Evolutionary conservation across 2,113 vertebrate genomes (phyloP).

Genomic region (Beaufortia kweichowensis): DNA sequence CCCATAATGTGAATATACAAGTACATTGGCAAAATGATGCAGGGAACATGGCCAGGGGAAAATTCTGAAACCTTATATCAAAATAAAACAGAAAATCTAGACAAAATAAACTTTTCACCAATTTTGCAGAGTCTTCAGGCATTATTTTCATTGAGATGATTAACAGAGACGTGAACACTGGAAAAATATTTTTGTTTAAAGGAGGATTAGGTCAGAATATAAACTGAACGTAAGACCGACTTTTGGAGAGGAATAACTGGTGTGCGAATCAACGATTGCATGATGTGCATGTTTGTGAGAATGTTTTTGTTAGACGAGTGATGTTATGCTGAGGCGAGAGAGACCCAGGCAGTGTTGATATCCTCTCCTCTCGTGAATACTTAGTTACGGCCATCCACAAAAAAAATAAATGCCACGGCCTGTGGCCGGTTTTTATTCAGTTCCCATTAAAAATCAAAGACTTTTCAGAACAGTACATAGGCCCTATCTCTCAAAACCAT

Average conservation of each 20-base stretch:
- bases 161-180: slow-evolving; percentile 41
- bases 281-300: slow-evolving; percentile 13
- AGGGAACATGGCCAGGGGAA: neutral
- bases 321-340: slow-evolving; percentile 39
- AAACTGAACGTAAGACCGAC: slow-evolving; percentile 28
- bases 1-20: slow-evolving; percentile 38
- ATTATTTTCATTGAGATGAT: slow-evolving; percentile 39
- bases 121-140: neutral
- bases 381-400: slow-evolving; percentile 27
- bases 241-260: slow-evolving; percentile 6
- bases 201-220: slow-evolving; percentile 36
- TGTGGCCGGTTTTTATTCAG: slow-evolving; percentile 34
- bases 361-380: slow-evolving; percentile 13
- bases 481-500: slow-evolving; percentile 18
- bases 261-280: slow-evolving; percentile 7
- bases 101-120: slow-evolving; percentile 32
- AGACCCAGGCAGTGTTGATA: slow-evolving; percentile 42
- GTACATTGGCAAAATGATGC: neutral
- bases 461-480: slow-evolving; percentile 23
- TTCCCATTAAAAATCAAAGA: slow-evolving; percentile 46
- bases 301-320: slow-evolving; percentile 12
- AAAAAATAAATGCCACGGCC: slow-evolving; percentile 35
- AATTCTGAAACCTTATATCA: slow-evolving; percentile 18
- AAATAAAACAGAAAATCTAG: slow-evolving; percentile 31
- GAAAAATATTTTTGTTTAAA: slow-evolving; percentile 47